Evolutionary conservation across 2,888 invertebrate species (phyloP), one percentile per base, ranked within the genome.

Genomic region (Microctonus brassicae): DNA sequence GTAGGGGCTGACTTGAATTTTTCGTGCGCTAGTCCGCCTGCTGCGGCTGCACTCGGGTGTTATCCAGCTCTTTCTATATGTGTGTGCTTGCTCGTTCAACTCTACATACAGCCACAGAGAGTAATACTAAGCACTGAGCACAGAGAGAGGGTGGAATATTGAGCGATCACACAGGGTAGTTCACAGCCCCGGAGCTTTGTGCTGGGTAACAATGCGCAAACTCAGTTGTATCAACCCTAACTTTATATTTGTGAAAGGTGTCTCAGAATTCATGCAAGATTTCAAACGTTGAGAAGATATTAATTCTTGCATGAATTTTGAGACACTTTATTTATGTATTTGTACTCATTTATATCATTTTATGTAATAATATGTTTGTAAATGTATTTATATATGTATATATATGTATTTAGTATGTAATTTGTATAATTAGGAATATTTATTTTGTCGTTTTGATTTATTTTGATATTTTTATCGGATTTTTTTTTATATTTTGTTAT

Each of bases 91-190:
- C 9, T 33, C n/a, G 76, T 77, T 77, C 74, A 80, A 75, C 79
- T 74, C 69, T 52, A n/a, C 24, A 36, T 79, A 76, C 79, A 78
- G 80, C 80, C 82, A 4, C 47, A 17, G 3, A 47, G 17, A 4
- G 47, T n/a, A 17, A 36, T n/a, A n/a, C n/a, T n/a, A n/a, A n/a
- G n/a, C n/a, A n/a, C n/a, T n/a, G n/a, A n/a, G n/a, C n/a, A n/a
- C n/a, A n/a, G 10, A 10, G 10, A 79, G 62, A 82, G 86, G 86
- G 86, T 85, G 86, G 86, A 85, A 86, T 87, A 87, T 87, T 87
- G 86, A 87, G 83, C 87, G 86, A 84, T 85, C 84, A 42, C 22
- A 79, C 81, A 80, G 74, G 76, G 47, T n/a, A n/a, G n/a, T n/a
- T 75, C 79, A 79, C 80, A 79, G 79, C 57, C 66, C 63, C 47